Evolutionary conservation across 2,797 vertebrate genomes (phyloP).

Genomic region (Karalla daura): DNA sequence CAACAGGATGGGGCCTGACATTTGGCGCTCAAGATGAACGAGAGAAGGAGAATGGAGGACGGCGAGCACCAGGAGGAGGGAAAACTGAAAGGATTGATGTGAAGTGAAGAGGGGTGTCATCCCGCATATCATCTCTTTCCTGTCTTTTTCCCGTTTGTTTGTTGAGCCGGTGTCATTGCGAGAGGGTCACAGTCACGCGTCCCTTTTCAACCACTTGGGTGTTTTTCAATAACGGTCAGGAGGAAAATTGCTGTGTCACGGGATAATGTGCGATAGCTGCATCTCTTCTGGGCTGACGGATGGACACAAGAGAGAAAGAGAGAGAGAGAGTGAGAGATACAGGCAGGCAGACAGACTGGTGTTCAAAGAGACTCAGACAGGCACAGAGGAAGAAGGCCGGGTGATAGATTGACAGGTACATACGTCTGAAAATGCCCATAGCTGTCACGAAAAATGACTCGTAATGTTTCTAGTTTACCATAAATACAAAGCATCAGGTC

Average conservation of each 20-base stretch:
- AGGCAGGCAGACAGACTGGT: neutral
- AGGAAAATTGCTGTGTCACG: conserved; percentile 50
- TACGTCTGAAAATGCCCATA: neutral
- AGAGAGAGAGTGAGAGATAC: too few relatives aligned
- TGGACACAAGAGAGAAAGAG: too few relatives aligned
- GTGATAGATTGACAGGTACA: conserved; percentile 12
- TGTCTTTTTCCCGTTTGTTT: neutral
- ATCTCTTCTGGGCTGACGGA: conserved; percentile 28
- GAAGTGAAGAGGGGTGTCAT: conserved; percentile 37
- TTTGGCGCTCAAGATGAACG: conserved; percentile 2
- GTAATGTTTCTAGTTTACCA: neutral
- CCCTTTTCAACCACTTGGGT: conserved; percentile 23
- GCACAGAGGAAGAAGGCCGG: conserved; percentile 10
- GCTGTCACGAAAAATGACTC: neutral
- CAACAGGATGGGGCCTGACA: neutral
- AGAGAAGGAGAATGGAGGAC: conserved; percentile 15
- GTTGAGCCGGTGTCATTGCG: conserved; percentile 15
- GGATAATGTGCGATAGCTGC: conserved; percentile 29
- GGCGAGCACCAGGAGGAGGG: conserved; percentile 19
- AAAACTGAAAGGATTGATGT: conserved; percentile 9
- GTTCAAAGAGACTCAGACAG: conserved; percentile 18
- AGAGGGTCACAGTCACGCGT: conserved; percentile 23
- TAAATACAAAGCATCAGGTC: too few relatives aligned
- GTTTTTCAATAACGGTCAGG: conserved; percentile 47
- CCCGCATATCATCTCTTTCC: conserved; percentile 7